Evolutionary conservation across 2,113 vertebrate genomes (phyloP).

Genomic region (Emydocephalus ijimae): DNA sequence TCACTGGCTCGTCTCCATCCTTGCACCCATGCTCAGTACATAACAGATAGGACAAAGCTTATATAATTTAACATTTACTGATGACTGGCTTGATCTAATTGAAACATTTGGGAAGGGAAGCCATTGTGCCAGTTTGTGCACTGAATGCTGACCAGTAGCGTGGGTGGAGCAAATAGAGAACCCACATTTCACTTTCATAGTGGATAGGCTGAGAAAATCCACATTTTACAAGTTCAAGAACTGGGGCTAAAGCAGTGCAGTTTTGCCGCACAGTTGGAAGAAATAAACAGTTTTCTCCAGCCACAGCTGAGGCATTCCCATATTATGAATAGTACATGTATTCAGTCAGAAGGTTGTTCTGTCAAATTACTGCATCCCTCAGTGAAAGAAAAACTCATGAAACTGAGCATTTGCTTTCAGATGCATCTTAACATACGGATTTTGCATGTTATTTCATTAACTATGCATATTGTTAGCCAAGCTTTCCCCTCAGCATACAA

Average conservation of each 20-base stretch:
- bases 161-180: background rate
- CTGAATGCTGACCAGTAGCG: background rate
- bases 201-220: background rate
- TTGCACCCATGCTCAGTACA: no score
- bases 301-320: background rate
- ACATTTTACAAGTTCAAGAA: background rate
- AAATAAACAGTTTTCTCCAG: background rate
- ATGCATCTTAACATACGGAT: background rate
- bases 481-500: background rate
- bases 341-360: background rate
- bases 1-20: no score
- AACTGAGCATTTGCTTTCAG: background rate
- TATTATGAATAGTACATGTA: background rate
- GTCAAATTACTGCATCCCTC: background rate
- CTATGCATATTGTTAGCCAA: background rate
- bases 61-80: background rate
- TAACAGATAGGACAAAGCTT: background rate
- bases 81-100: background rate
- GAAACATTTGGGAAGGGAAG: background rate
- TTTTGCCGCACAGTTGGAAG: background rate
- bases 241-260: background rate
- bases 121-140: background rate
- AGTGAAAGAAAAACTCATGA: background rate
- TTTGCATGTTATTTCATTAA: background rate
- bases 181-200: background rate